Evolutionary conservation across 2,888 invertebrate genomes (phyloP).

Genomic region (Drosophila limbata): DNA sequence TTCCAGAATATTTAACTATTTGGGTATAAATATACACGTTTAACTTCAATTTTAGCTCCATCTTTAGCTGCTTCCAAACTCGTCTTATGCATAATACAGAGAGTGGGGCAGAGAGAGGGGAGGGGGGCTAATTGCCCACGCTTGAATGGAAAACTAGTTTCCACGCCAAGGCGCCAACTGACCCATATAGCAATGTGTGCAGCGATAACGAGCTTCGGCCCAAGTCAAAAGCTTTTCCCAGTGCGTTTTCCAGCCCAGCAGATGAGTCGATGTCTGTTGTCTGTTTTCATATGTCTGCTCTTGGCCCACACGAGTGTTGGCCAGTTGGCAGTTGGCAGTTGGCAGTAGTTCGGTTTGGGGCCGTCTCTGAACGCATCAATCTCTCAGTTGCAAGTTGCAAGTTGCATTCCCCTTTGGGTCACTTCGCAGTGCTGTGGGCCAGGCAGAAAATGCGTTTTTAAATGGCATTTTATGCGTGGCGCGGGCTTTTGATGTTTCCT

Average conservation of each 20-base stretch:
- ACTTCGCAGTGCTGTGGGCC: conserved; percentile 44
- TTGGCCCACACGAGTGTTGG: conserved; percentile 17
- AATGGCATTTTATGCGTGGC: conserved; percentile 82
- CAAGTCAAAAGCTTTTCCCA: conserved; percentile 19
- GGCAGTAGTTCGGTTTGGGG: conserved; percentile 63
- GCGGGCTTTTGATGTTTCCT: conserved; percentile 76
- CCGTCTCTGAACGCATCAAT: conserved; percentile 78
- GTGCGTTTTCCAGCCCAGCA: conserved; percentile 9
- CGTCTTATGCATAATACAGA: conserved; percentile 14
- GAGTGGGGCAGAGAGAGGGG: not conserved
- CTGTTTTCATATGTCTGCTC: not conserved
- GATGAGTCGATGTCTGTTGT: not conserved
- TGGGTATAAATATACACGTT: conserved; percentile 1
- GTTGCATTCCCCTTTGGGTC: conserved; percentile 59
- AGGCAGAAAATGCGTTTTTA: conserved; percentile 81
- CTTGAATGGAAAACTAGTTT: conserved; percentile 61
- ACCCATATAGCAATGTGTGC: conserved; percentile 57
- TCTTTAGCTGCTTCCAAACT: conserved; percentile 18
- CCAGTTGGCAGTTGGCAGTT: conserved; percentile 30
- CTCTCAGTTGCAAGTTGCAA: conserved; percentile 62
- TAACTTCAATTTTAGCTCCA: conserved; percentile 19
- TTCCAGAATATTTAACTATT: not conserved
- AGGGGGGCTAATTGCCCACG: conserved; percentile 41
- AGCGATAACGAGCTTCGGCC: conserved; percentile 52
- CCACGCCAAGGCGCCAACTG: conserved; percentile 68